These are phyloP conservation scores for Capreolus pygargus DNA, from an alignment of 2,113 vertebrate species.

Conservation along the genomic window DNA sequence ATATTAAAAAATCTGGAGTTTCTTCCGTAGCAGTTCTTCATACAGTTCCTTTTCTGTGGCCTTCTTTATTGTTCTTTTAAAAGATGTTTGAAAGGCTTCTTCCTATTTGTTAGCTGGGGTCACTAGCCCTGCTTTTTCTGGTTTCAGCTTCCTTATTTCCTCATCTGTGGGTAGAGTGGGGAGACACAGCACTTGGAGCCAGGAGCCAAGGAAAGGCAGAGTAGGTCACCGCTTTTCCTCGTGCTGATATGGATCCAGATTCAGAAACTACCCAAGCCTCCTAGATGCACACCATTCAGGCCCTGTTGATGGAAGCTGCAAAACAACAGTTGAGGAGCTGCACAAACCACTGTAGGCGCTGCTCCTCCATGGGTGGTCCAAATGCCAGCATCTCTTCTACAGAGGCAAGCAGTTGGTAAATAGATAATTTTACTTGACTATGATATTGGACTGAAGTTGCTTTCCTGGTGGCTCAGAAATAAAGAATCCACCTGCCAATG, in stretches of 20 bases:
- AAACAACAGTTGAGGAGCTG: not conserved
- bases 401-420: slow-evolving; percentile 89
- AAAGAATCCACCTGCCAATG: no score
- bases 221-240: not conserved
- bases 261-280: not conserved
- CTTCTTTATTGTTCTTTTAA: not conserved
- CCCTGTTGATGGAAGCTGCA: not conserved
- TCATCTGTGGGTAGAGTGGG: not conserved
- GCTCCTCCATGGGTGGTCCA: not conserved
- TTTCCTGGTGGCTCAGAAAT: not conserved
- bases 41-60: not conserved
- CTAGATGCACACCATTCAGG: not conserved
- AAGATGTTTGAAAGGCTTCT: not conserved
- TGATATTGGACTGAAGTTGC: slow-evolving; percentile 82
- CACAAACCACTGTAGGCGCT: no score
- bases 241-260: not conserved
- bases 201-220: not conserved
- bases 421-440: slow-evolving; percentile 98
- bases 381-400: not conserved
- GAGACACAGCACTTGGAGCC: accelerated
- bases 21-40: not conserved
- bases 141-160: not conserved
- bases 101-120: not conserved
- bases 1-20: not conserved
- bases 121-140: not conserved